These are phyloP conservation scores for Oryzias javanicus DNA, from an alignment of 2,113 vertebrate species.

Conservation along the genomic window DNA sequence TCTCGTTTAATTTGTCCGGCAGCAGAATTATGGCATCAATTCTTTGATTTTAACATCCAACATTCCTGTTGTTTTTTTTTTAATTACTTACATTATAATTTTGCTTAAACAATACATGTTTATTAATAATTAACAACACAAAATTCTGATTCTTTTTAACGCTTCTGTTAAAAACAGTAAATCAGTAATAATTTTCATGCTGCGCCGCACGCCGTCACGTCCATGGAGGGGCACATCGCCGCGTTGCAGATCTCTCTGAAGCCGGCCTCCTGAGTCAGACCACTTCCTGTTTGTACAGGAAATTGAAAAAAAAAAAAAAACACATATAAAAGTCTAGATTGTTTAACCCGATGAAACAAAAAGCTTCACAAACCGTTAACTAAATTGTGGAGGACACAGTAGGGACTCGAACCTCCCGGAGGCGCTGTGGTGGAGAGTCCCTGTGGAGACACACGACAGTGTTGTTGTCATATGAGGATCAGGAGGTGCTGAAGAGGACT, in stretches of 20 bases:
- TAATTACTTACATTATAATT: no score
- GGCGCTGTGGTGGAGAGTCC: not conserved
- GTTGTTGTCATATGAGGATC: not conserved
- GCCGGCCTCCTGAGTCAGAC: not conserved
- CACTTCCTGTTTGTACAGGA: not conserved
- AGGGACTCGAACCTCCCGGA: not conserved
- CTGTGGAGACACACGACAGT: not conserved
- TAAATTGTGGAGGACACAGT: slow-evolving; percentile 17
- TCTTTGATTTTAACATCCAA: no score
- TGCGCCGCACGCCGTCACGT: not conserved
- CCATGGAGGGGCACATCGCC: slow-evolving; percentile 1
- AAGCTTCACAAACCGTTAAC: slow-evolving; percentile 3
- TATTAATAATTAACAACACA: no score
- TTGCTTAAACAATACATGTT: no score
- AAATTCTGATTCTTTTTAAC: no score
- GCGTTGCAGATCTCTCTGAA: slow-evolving; percentile 2
- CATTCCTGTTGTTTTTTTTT: no score
- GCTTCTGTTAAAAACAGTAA: not conserved
- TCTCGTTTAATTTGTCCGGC: no score
- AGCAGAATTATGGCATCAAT: no score
- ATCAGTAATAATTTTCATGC: not conserved
- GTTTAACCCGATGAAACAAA: not conserved
- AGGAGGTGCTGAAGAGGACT: not conserved
- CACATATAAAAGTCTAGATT: no score
- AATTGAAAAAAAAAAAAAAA: not conserved